Conservation (phyloP, 2,888 invertebrate species). For the Dolichopus griseipennis region DNA sequence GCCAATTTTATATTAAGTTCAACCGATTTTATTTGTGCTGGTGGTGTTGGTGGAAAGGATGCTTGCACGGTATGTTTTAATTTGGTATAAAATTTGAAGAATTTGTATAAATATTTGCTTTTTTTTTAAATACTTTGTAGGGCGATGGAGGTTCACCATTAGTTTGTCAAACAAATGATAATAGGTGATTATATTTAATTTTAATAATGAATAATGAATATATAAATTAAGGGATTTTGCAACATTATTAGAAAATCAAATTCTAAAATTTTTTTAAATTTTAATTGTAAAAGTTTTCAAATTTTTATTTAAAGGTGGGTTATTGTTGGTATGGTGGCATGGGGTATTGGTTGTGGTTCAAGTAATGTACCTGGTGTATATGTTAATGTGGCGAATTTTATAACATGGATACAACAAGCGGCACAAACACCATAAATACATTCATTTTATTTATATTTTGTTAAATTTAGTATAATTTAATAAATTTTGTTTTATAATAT, state of each 20-base stretch:
- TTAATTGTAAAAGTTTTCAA: too few relatives aligned
- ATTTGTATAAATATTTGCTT: background rate
- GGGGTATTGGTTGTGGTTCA: constrained; percentile 47
- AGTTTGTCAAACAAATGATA: constrained; percentile 32
- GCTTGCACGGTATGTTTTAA: constrained; percentile 60
- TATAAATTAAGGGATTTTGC: too few relatives aligned
- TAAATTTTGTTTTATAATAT: too few relatives aligned
- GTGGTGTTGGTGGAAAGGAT: constrained; percentile 66
- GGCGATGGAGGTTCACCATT: constrained; percentile 48
- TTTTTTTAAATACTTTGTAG: constrained; percentile 26
- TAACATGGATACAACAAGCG: constrained; percentile 16
- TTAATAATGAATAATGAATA: too few relatives aligned
- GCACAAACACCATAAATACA: background rate
- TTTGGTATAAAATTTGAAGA: background rate
- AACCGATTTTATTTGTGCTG: constrained; percentile 69
- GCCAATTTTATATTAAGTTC: constrained; percentile 52
- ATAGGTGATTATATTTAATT: constrained; percentile 32
- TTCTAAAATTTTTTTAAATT: too few relatives aligned
- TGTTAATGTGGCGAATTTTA: constrained; percentile 48
- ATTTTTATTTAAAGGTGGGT: constrained; percentile 25
- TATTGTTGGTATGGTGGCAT: constrained; percentile 40
- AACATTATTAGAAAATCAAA: too few relatives aligned
- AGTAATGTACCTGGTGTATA: constrained; percentile 61
- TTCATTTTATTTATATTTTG: too few relatives aligned
- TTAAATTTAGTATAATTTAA: too few relatives aligned